phyloP scores from a whole-genome alignment of 1,140 invertebrate genomes.

The Dendroctonus valens region DNA sequence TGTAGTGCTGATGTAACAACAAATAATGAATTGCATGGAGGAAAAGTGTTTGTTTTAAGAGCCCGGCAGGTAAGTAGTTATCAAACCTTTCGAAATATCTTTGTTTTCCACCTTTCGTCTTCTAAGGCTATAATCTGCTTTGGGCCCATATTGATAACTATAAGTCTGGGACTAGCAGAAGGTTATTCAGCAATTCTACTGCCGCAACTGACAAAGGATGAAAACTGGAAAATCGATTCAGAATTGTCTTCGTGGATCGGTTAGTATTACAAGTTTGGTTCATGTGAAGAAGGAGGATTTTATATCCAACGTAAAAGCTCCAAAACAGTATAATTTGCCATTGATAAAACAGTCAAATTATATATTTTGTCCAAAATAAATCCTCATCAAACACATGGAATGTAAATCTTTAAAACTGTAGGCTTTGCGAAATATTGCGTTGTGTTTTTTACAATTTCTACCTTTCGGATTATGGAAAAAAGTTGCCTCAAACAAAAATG shows the following conservation, averaged over 20 bases:
- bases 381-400: no score
- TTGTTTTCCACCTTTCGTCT: background rate
- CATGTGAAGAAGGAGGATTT: background rate
- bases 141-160: conserved; percentile 23
- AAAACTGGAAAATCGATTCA: conserved; percentile 48
- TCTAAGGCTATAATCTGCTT: conserved; percentile 13
- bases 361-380: no score
- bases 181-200: conserved; percentile 26
- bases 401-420: no score
- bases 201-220: conserved; percentile 18
- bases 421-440: no score
- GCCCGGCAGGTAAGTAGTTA: background rate
- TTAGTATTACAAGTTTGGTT: conserved; percentile 38
- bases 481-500: no score
- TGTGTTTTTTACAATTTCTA: no score
- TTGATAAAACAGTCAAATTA: no score
- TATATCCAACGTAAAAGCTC: no score
- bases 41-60: background rate
- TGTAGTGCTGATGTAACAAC: no score
- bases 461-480: no score
- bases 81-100: no score
- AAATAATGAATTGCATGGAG: background rate
- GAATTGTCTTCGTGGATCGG: conserved; percentile 63
- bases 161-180: conserved; percentile 25
- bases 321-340: no score